Percentiles rank a stretch among this genome's conserved stretches.
Conservation (phyloP, 1,140 invertebrate species). For the Ganaspis sp. region DNA sequence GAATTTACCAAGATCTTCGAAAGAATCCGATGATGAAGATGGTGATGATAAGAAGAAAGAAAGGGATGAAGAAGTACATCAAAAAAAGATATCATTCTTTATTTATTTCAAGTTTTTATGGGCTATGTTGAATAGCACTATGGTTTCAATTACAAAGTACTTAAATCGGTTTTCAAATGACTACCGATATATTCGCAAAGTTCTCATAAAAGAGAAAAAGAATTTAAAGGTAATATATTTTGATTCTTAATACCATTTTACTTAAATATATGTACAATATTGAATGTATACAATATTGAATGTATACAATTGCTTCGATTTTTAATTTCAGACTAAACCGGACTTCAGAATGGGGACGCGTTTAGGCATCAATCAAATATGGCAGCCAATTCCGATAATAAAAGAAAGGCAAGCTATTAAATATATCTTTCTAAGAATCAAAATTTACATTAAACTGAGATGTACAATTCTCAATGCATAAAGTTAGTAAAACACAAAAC, state of each 20-base stretch:
- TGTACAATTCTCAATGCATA: neutral
- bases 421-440: neutral
- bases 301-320: too few species aligned
- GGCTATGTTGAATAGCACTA: slow-evolving; percentile 87
- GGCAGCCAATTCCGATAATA: slow-evolving; percentile 81
- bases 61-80: slow-evolving; percentile 62
- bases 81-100: slow-evolving; percentile 62
- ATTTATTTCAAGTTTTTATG: slow-evolving; percentile 79
- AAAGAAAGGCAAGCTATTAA: slow-evolving; percentile 76
- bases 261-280: too few species aligned
- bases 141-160: slow-evolving; percentile 91
- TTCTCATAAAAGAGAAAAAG: slow-evolving; percentile 87
- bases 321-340: slow-evolving; percentile 82
- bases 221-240: slow-evolving; percentile 84
- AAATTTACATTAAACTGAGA: neutral
- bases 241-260: too few species aligned
- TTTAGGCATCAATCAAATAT: slow-evolving; percentile 82
- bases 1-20: slow-evolving; percentile 10
- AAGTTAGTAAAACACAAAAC: neutral
- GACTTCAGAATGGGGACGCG: slow-evolving; percentile 82
- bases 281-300: too few species aligned
- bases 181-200: slow-evolving; percentile 93
- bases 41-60: slow-evolving; percentile 48
- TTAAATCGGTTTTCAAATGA: slow-evolving; percentile 93
- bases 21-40: slow-evolving; percentile 35